phyloP scores from a whole-genome alignment of 2,888 invertebrate genomes.

The Hanleya hanleyi region DNA sequence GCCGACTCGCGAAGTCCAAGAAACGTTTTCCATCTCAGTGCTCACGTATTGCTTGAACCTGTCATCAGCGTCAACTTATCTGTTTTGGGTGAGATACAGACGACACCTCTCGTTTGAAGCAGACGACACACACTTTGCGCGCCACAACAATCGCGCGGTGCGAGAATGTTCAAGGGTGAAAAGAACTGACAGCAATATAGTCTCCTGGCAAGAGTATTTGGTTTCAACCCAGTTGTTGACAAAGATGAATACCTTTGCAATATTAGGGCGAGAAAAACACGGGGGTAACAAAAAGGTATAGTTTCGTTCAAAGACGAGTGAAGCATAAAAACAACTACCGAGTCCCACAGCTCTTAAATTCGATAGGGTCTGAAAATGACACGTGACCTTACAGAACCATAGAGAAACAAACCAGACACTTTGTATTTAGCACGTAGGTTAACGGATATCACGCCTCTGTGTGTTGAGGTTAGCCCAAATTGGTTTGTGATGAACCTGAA shows the following conservation, averaged over 20 bases:
- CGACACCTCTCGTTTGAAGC: not conserved
- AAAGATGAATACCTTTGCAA: not conserved
- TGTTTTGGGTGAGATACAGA: not conserved
- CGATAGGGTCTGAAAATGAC: too few species aligned
- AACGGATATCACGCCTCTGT: too few species aligned
- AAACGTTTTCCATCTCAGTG: not conserved
- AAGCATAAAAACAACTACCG: too few species aligned
- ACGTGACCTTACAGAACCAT: too few species aligned
- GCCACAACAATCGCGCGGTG: not conserved
- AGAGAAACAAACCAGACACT: too few species aligned
- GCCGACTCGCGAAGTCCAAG: not conserved
- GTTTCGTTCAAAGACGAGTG: not conserved
- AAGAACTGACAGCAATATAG: not conserved
- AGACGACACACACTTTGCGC: not conserved
- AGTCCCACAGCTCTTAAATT: too few species aligned
- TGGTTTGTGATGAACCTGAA: not conserved
- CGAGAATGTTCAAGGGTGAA: not conserved
- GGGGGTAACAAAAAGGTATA: not conserved
- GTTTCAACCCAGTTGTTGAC: not conserved
- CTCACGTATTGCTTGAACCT: not conserved
- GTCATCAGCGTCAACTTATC: conserved; percentile 6
- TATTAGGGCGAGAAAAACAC: not conserved
- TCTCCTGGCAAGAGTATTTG: not conserved
- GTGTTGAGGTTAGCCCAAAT: not conserved
- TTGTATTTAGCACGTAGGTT: too few species aligned